Percentiles rank a stretch among this genome's conserved stretches.
These are phyloP conservation scores for Micrasema minimum DNA, from an alignment of 1,140 invertebrate genomes.

Conservation along the genomic window DNA sequence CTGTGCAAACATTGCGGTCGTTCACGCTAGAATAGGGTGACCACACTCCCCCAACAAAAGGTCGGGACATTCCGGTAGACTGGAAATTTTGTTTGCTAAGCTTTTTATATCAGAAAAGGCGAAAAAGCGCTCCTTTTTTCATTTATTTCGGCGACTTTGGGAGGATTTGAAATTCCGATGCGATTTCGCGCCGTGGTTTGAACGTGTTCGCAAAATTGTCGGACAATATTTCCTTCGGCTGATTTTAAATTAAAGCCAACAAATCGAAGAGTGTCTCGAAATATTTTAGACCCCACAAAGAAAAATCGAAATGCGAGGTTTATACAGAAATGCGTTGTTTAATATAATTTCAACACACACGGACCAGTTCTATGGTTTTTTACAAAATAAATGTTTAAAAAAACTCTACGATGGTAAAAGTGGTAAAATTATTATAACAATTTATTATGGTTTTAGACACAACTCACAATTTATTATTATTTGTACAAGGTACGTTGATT, in stretches of 20 bases:
- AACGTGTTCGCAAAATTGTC: conserved; percentile 29
- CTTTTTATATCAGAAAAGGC: conserved; percentile 38
- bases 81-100: conserved; percentile 40
- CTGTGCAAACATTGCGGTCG: conserved; percentile 36
- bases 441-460: too few species aligned
- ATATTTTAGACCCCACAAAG: not conserved
- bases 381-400: too few species aligned
- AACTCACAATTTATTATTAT: too few species aligned
- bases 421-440: too few species aligned
- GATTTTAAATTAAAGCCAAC: conserved; percentile 21
- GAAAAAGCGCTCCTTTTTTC: conserved; percentile 19
- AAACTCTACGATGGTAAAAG: too few species aligned
- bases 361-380: too few species aligned
- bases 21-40: conserved; percentile 31
- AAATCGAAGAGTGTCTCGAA: not conserved
- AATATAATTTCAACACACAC: too few species aligned
- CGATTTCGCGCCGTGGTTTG: conserved; percentile 9
- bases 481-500: too few species aligned
- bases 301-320: too few species aligned
- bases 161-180: conserved; percentile 36
- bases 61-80: conserved; percentile 28
- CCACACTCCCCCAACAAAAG: conserved; percentile 13
- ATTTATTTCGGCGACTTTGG: conserved; percentile 10
- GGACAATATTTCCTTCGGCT: conserved; percentile 19
- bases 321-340: too few species aligned